Evolutionary conservation across 2,797 vertebrate genomes (phyloP).

Genomic region (Acestrorhynchus altus): DNA sequence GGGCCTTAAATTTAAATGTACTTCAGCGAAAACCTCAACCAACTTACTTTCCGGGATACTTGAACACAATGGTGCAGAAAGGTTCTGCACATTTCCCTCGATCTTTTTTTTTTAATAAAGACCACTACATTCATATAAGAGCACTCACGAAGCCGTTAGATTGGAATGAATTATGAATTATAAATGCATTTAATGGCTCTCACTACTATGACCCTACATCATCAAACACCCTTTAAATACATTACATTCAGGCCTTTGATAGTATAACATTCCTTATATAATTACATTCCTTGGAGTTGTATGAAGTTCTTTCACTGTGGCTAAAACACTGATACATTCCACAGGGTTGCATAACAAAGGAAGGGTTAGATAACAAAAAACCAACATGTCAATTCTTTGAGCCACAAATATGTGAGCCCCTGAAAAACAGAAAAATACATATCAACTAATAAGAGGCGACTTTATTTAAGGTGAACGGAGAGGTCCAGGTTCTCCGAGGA

Average conservation of each 20-base stretch:
- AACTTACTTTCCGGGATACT: conserved; percentile 12
- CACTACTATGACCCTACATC: conserved; percentile 18
- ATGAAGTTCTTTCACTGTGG: not conserved
- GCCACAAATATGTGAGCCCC: not conserved
- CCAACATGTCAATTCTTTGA: conserved; percentile 1
- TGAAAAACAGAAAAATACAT: not conserved
- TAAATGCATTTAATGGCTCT: conserved; percentile 41
- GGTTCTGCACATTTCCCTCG: conserved; percentile 17
- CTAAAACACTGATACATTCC: conserved; percentile 27
- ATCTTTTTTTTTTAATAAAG: conserved; percentile 25
- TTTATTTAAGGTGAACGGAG: conserved; percentile 3
- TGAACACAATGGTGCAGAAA: conserved; percentile 18
- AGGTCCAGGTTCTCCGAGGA: not conserved
- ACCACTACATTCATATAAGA: conserved; percentile 45
- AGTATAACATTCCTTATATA: conserved; percentile 44
- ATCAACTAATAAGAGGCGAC: not conserved
- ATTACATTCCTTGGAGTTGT: conserved; percentile 36
- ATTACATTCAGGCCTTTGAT: conserved; percentile 34
- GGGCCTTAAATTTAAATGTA: conserved; percentile 39
- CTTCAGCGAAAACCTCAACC: conserved; percentile 17
- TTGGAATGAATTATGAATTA: conserved; percentile 39
- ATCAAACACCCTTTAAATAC: conserved; percentile 36
- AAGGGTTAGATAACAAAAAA: conserved; percentile 5
- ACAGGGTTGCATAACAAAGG: conserved; percentile 15
- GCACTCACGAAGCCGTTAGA: conserved; percentile 34